Conservation (phyloP, 2,888 invertebrate genomes). For the Philonicus albiceps region DNA sequence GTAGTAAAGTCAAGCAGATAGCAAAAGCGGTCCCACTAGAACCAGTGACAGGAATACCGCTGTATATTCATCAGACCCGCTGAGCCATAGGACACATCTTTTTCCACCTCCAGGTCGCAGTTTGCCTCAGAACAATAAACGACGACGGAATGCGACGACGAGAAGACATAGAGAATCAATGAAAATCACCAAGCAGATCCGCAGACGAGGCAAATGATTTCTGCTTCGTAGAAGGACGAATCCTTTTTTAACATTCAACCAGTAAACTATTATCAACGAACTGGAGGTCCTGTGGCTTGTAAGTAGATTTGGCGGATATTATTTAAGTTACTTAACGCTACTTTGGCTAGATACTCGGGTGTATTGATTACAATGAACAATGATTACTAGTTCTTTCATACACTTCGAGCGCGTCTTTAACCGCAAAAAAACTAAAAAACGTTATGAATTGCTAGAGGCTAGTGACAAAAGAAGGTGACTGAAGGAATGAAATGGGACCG, state of each 20-base stretch:
- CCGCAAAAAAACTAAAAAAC: background rate
- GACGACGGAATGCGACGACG: background rate
- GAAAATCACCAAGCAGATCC: background rate
- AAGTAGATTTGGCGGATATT: background rate
- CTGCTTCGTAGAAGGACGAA: background rate
- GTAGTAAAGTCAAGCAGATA: conserved; percentile 17
- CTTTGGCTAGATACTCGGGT: background rate
- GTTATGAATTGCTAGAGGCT: background rate
- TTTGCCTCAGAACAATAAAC: background rate
- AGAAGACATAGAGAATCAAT: conserved; percentile 5
- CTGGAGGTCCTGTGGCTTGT: background rate
- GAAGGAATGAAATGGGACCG: background rate
- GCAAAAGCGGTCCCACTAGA: conserved; percentile 13
- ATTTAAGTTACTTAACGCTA: background rate
- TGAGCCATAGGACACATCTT: background rate
- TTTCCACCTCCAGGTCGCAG: background rate
- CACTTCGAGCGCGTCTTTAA: background rate
- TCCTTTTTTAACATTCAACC: background rate
- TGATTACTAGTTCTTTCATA: background rate
- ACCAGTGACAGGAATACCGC: background rate
- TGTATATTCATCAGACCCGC: background rate
- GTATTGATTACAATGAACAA: background rate
- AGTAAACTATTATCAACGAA: conserved; percentile 11
- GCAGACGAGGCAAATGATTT: background rate
- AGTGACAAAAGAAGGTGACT: background rate